These are phyloP conservation scores for Caenorhabditis sp. DNA, from an alignment of 2,888 invertebrate genomes.

Conservation along the genomic window DNA sequence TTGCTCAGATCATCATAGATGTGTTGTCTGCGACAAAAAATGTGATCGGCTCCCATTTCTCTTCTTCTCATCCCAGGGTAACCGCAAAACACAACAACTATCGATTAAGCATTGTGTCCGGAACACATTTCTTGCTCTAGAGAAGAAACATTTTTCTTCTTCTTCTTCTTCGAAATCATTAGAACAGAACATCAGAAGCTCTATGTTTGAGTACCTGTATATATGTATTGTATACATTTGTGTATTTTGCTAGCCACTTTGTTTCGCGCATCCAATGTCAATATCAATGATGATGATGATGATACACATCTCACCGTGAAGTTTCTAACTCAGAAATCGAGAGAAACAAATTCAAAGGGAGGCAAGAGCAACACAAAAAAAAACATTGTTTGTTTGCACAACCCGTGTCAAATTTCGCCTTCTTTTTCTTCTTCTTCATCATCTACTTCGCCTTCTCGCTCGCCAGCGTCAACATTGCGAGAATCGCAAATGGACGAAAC, in stretches of 20 bases:
- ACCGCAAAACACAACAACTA: background rate
- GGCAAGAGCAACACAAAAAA: background rate
- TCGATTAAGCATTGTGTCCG: no score
- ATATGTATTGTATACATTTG: background rate
- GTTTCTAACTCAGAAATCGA: background rate
- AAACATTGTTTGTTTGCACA: constrained; percentile 1
- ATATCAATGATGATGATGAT: background rate
- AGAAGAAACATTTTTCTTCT: no score
- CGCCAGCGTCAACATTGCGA: background rate
- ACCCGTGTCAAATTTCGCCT: background rate
- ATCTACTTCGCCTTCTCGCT: background rate
- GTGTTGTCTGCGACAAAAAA: background rate
- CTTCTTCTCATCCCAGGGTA: background rate
- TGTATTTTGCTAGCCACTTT: background rate
- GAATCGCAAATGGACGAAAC: background rate
- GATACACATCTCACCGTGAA: background rate
- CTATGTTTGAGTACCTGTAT: background rate
- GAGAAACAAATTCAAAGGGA: background rate
- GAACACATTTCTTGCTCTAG: no score
- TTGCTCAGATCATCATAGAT: background rate
- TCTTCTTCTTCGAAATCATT: background rate
- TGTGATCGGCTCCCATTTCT: background rate
- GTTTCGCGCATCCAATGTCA: constrained; percentile 1
- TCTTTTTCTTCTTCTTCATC: background rate
- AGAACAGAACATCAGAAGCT: background rate